Evolutionary conservation across 2,888 invertebrate species (phyloP).

Genomic region (Cordilura impudica): DNA sequence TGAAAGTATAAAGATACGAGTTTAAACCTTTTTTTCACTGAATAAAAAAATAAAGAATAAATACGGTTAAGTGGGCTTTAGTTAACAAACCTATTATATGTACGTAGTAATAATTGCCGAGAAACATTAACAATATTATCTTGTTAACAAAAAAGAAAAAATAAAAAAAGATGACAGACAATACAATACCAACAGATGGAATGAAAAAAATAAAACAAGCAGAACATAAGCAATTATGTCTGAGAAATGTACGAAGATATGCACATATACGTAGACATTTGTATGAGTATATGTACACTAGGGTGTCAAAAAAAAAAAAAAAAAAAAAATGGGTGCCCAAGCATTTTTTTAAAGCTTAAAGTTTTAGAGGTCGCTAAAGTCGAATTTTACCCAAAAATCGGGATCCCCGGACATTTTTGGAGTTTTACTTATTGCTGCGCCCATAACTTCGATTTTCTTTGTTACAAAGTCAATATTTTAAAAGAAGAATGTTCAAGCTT

Average conservation of each 20-base stretch:
- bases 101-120: slow-evolving; percentile 20
- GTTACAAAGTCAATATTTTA: too few species aligned
- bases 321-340: too few species aligned
- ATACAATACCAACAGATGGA: slow-evolving; percentile 24
- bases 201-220: background rate
- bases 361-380: too few species aligned
- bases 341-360: too few species aligned
- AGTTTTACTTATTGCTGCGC: too few species aligned
- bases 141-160: slow-evolving; percentile 22
- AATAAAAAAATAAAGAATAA: background rate
- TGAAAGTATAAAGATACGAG: too few species aligned
- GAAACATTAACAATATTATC: slow-evolving; percentile 29
- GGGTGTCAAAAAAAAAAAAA: too few species aligned
- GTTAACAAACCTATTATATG: slow-evolving; percentile 4
- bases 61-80: background rate
- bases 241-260: background rate
- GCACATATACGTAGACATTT: background rate
- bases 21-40: background rate
- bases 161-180: background rate
- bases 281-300: too few species aligned
- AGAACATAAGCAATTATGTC: background rate
- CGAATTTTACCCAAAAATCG: too few species aligned
- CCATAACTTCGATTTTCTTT: too few species aligned
- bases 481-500: too few species aligned
- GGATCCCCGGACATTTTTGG: too few species aligned